phyloP scores from a whole-genome alignment of 2,888 invertebrate species.

The Gandaritis pyraliata region DNA sequence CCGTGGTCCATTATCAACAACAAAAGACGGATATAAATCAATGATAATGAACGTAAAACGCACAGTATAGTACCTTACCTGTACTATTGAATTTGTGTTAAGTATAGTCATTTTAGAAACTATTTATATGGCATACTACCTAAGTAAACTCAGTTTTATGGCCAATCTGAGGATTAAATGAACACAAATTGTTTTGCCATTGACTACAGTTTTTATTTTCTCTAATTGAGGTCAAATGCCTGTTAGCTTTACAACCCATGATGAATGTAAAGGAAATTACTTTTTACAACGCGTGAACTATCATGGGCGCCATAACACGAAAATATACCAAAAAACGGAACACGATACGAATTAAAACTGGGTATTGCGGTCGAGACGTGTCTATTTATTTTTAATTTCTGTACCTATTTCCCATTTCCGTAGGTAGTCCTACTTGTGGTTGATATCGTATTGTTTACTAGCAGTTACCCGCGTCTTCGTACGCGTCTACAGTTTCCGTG shows the following conservation, averaged over 20 bases:
- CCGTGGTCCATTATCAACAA: slow-evolving; percentile 4
- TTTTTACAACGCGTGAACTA: slow-evolving; percentile 53
- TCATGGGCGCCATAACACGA: slow-evolving; percentile 46
- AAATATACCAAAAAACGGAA: slow-evolving; percentile 44
- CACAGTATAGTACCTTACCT: background rate
- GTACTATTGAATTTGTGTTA: slow-evolving; percentile 10
- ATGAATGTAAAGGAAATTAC: slow-evolving; percentile 59
- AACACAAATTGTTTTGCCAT: slow-evolving; percentile 76
- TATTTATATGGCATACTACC: slow-evolving; percentile 16
- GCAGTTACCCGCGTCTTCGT: too few relatives aligned
- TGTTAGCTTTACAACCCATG: slow-evolving; percentile 63
- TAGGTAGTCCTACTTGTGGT: background rate
- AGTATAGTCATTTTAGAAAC: slow-evolving; percentile 20
- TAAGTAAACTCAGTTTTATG: slow-evolving; percentile 35
- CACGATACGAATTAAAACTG: slow-evolving; percentile 42
- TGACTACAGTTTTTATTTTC: slow-evolving; percentile 70
- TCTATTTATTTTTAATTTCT: slow-evolving; percentile 35
- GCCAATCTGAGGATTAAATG: slow-evolving; percentile 62
- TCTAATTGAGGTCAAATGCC: slow-evolving; percentile 74
- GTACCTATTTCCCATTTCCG: slow-evolving; percentile 26
- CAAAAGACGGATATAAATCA: slow-evolving; percentile 15
- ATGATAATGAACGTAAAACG: slow-evolving; percentile 20
- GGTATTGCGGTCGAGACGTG: slow-evolving; percentile 36
- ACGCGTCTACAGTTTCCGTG: too few relatives aligned
- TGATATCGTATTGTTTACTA: slow-evolving; percentile 1